Evolutionary conservation across 1,140 invertebrate species (phyloP), one percentile per base, ranked within the genome.

Genomic region (Polypedilum vanderplanki): DNA sequence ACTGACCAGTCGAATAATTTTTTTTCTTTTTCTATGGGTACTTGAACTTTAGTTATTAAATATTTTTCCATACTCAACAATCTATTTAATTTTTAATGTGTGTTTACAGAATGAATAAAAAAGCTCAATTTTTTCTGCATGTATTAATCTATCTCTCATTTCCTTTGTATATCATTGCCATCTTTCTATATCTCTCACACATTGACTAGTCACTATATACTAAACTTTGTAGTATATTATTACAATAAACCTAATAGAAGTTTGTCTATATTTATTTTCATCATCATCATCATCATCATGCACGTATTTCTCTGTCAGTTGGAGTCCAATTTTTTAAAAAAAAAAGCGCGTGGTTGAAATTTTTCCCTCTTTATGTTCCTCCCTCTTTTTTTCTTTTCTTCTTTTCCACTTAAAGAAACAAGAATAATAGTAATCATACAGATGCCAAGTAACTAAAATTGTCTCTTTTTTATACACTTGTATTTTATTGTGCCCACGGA

Each of bases 31-130:
- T 33, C 24, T 7, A 22, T 18, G 10, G 65, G 65, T 70, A 70
- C 65, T 70, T 70, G 65, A 70, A 70, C 65, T 70, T 70, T 22
- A 20, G 17, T 18, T 70, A 70, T 18, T 20, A 70, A 22, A 70
- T 57, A 70, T 70, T 18, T 57, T 70, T 70, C 65, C 65, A 70
- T 22, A 70, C 17, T n/a, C 46, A 57, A 57, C 46, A 57, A 57
- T 57, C 46, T 57, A 57, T 46, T 46, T 46, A 46, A 46, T 15
- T 46, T 46, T 46, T 46, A 12, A 12, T n/a, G 10, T 57, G 46
- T 57, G n/a, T 57, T 57, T 57, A 57, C 15, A 57, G 46, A 57
- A 57, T 57, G n/a, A 33, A 33, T 33, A 33, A 15, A 57, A 46
- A 57, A n/a, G 46, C 8, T 46, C 24, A 5, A 33, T 46, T 46